Base-by-base conservation (phyloP, 2,888 invertebrate genomes). In the Neoascia interrupta region DNA sequence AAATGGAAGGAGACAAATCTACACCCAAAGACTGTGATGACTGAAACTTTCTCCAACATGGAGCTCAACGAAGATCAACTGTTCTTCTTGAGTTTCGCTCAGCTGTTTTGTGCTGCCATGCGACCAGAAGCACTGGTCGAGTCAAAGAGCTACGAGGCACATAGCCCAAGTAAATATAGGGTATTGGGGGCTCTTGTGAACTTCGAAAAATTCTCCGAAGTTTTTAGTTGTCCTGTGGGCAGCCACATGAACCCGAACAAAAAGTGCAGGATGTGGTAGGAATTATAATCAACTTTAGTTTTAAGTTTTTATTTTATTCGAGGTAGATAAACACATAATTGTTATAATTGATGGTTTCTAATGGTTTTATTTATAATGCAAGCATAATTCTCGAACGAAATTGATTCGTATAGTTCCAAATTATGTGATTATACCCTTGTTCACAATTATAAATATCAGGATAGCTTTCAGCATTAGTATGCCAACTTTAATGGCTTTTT, bases 31-130 rank as follows among this genome's bases (percentile, higher is more conserved):
- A 28, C 45, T 1, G 45, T 6, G 0, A 6, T 3, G 5, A 39
- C 54, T 8, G 81, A 83, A 49, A 63, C 18, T 0, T 58, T 83
- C 6, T 43, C 81, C 8, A 69, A 53, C n/a, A 37, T 82, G 10
- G 47, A 81, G 21, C 61, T 79, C 2, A 75, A 75, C 2, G 74
- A 70, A 8, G 53, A 81, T 28, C 82, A 84, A 19, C 54, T 83
- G 61, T 83, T 83, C 31, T 84, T 83, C 45, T 36, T 83, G 0
- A 74, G 76, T 6, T 82, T 81, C 60, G 82, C 82, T 5, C 84
- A 84, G 51, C n/a, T 75, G 2, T 83, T 82, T 73, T 84, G 84
- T 43, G 41, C 54, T 5, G 74, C 66, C 15, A 5, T 81, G 8
- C 60, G 79, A n/a, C 80, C 82, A 5, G 75, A 82, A 56, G 76